These are phyloP conservation scores for Propithecus perrieri DNA, from an alignment of 2,797 vertebrate species.

Conservation along the genomic window DNA sequence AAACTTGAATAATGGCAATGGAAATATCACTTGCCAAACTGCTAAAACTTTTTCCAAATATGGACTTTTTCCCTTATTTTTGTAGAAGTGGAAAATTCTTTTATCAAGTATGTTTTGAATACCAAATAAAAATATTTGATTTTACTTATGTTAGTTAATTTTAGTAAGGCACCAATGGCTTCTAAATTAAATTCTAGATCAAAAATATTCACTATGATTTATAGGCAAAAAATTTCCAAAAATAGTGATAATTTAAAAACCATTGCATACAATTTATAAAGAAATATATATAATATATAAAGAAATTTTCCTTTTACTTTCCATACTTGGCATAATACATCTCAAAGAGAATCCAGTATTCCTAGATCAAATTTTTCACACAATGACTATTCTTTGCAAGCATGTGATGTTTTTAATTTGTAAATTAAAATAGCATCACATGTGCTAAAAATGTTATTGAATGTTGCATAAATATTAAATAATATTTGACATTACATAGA, in stretches of 20 bases:
- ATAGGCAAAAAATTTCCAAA: background rate
- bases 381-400: background rate
- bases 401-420: background rate
- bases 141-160: background rate
- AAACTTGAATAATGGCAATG: slow-evolving; percentile 7
- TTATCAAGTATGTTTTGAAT: background rate
- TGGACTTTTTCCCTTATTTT: slow-evolving; percentile 21
- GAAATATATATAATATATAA: background rate
- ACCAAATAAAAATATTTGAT: background rate
- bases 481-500: background rate
- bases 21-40: slow-evolving; percentile 16
- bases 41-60: slow-evolving; percentile 34
- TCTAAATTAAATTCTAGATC: background rate
- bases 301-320: background rate
- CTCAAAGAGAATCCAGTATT: background rate
- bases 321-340: background rate
- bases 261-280: background rate
- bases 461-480: background rate
- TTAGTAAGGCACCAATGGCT: background rate
- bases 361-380: slow-evolving; percentile 8
- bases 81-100: slow-evolving; percentile 35
- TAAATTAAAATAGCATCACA: slow-evolving; percentile 5
- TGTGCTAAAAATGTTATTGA: background rate
- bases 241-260: background rate
- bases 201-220: background rate